phyloP scores from a whole-genome alignment of 2,113 vertebrate species.

The Sprattus sprattus region DNA sequence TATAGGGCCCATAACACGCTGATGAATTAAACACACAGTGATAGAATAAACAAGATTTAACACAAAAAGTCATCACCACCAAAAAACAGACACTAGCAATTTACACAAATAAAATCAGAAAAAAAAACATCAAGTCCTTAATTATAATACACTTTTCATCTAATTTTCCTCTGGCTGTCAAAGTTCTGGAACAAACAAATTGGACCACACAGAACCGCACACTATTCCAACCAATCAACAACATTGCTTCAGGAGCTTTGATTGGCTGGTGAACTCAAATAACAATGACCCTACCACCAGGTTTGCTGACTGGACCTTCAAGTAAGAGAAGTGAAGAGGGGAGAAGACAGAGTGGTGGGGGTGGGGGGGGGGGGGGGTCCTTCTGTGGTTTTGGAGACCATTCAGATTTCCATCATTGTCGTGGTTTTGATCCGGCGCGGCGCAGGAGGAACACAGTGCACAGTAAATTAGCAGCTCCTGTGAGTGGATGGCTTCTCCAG shows the following conservation, averaged over 20 bases:
- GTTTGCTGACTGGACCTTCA: background rate
- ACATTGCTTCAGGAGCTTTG: background rate
- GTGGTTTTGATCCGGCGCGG: constrained; percentile 25
- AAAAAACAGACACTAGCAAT: background rate
- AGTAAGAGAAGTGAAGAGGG: background rate
- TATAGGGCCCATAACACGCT: background rate
- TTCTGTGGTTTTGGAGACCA: background rate
- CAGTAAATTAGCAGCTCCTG: constrained; percentile 40
- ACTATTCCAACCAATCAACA: background rate
- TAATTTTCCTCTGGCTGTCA: no score
- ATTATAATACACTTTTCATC: no score
- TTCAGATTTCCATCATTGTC: constrained; percentile 42
- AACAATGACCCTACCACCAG: background rate
- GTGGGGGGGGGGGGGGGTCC: no score
- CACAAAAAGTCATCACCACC: background rate
- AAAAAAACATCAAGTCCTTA: background rate
- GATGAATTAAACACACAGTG: background rate
- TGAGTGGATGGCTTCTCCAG: constrained; percentile 52
- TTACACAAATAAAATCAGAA: background rate
- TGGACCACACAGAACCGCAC: no score
- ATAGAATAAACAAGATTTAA: background rate
- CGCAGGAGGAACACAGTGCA: constrained; percentile 34
- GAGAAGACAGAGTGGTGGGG: background rate
- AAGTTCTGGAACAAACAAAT: no score
- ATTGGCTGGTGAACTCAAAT: background rate